Evolutionary conservation across 2,797 vertebrate genomes (phyloP), one percentile per base, ranked within the genome.

Genomic region (Coregonus suidteri): DNA sequence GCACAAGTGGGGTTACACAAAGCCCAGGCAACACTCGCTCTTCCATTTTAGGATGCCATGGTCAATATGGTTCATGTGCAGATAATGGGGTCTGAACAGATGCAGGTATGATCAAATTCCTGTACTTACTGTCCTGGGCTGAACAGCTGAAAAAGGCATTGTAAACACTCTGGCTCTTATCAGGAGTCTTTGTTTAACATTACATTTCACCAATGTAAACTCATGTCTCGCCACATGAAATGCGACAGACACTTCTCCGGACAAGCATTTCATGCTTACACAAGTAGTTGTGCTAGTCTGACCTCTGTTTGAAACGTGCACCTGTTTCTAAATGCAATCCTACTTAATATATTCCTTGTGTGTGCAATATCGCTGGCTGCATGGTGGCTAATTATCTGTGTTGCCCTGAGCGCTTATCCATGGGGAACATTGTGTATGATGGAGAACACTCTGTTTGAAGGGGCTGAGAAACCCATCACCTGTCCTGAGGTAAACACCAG

Each of bases 241-340:
- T n/a, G 16, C 64, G 51, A 34, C 31, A 56, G 15, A 56, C 18
- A 4, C 2, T 25, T 53, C 31, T 13, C 71, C 6, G 62, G 13
- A 72, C 68, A 52, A 52, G 34, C 47, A 73, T 77, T 37, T 9
- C 31, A 20, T 34, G n/a, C 53, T 78, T 52, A 56, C 18, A 31
- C 56, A 77, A 83, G 71, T 75, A 41, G 52, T 52, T 71, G 25
- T 64, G 73, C 25, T 52, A 73, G 75, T 53, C 74, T 82, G 82
- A 82, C 30, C 71, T 71, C 54, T 67, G 75, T 80, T 80, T 83
- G 31, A 88, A 47, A 79, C 76, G 71, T 81, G 75, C 86, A 90
- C 86, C 86, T 90, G 87, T 84, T 90, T 87, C 84, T 80, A 83
- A 88, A 88, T 76, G 78, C 73, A 79, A 73, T 73, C 31, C 64